Conservation (phyloP, 2,113 vertebrate species). For the Nesogale talazaci region DNA sequence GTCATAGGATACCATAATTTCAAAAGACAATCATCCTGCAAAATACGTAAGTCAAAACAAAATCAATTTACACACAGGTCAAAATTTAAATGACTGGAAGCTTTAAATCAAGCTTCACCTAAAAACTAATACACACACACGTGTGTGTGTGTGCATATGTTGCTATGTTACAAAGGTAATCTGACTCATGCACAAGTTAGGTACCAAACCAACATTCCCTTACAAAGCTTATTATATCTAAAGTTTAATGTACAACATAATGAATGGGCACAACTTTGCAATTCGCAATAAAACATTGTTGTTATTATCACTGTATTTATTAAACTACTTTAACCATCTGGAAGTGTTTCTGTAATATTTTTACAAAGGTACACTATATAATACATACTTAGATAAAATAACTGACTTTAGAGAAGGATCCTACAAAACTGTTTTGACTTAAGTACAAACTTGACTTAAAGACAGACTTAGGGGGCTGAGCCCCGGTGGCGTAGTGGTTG, state of each 20-base stretch:
- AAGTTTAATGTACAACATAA: neutral
- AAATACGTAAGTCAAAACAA: slow-evolving; percentile 49
- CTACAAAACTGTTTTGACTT: neutral
- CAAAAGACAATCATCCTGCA: slow-evolving; percentile 96
- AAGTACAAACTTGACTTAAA: neutral
- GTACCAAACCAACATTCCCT: neutral
- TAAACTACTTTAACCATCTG: neutral
- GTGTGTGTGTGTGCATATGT: no score
- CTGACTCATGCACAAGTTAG: neutral
- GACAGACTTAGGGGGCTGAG: neutral
- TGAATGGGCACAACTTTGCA: neutral
- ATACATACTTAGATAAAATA: neutral
- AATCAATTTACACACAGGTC: slow-evolving; percentile 45
- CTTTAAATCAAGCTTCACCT: slow-evolving; percentile 20
- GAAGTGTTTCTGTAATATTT: neutral
- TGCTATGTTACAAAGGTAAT: neutral
- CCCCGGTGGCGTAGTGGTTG: no score
- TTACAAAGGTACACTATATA: neutral
- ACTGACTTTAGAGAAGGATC: neutral
- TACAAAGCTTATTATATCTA: neutral
- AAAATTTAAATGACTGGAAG: slow-evolving; percentile 33
- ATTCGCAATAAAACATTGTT: no score
- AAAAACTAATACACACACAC: slow-evolving; percentile 8
- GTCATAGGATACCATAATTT: slow-evolving; percentile 99
- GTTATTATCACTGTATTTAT: neutral